Conservation (phyloP, 2,797 vertebrate genomes). For the Psittacula derbiana region DNA sequence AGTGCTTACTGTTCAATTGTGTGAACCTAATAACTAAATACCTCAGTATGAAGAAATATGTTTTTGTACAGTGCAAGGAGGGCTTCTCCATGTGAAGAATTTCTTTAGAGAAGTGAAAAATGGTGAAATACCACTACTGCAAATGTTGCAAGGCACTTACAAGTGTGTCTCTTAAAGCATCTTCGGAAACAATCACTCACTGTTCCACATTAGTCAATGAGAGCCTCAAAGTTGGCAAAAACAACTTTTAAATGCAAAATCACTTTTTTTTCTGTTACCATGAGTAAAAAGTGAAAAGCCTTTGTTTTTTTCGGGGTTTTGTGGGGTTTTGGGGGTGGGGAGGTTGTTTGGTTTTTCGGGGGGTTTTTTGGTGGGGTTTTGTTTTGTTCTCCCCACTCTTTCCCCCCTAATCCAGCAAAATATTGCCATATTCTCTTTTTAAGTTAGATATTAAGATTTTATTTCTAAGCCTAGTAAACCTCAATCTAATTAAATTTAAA, state of each 20-base stretch:
- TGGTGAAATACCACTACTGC: neutral
- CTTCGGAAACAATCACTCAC: neutral
- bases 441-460: constrained; percentile 41
- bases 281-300: neutral
- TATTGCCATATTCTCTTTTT: neutral
- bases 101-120: neutral
- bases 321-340: too few species aligned
- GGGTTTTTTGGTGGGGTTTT: neutral
- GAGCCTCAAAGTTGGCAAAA: constrained; percentile 5
- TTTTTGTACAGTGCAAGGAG: neutral
- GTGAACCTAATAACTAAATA: neutral
- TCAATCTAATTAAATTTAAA: constrained; percentile 32
- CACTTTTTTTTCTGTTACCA: neutral
- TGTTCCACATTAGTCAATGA: constrained; percentile 8
- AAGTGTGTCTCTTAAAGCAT: constrained; percentile 27
- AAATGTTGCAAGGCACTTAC: neutral
- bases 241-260: constrained; percentile 30
- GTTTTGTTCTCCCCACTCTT: neutral
- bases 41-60: neutral
- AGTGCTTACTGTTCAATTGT: neutral
- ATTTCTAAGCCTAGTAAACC: constrained; percentile 34
- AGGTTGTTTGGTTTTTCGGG: rapidly evolving
- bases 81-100: neutral
- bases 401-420: neutral
- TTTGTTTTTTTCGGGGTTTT: neutral